Evolutionary conservation across 2,797 vertebrate species (phyloP).

Genomic region (Pangasius krempfi): DNA sequence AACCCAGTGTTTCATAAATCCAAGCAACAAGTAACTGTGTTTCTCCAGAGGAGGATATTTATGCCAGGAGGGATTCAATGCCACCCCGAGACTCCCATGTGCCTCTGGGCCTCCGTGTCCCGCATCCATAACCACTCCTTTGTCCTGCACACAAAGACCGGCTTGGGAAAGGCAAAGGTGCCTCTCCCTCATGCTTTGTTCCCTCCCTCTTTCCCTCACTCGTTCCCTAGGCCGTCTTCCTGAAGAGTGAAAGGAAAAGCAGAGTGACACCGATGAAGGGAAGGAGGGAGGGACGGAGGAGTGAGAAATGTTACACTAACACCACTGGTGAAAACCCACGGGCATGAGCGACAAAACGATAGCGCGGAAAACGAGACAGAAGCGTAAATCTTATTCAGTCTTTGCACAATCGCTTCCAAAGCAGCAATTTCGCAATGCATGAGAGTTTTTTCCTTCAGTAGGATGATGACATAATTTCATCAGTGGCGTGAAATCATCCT

Average conservation of each 20-base stretch:
- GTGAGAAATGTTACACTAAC: constrained; percentile 18
- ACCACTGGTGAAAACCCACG: not conserved
- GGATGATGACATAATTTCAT: constrained; percentile 33
- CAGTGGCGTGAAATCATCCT: constrained; percentile 2
- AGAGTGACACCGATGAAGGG: not conserved
- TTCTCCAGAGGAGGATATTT: constrained; percentile 28
- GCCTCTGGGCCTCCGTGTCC: constrained; percentile 10
- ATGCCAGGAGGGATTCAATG: constrained; percentile 12
- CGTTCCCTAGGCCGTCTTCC: constrained; percentile 21
- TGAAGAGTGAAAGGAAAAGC: constrained; percentile 41
- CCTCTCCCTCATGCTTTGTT: constrained; percentile 43
- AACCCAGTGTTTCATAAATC: constrained; percentile 12
- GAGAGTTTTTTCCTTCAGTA: not conserved
- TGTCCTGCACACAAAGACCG: constrained; percentile 51
- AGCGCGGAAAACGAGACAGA: not conserved
- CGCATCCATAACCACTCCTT: constrained; percentile 47
- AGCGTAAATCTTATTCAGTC: not conserved
- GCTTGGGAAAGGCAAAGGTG: constrained; percentile 52
- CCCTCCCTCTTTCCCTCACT: constrained; percentile 20
- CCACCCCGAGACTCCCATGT: constrained; percentile 20
- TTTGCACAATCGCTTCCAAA: not conserved
- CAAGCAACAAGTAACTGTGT: constrained; percentile 29
- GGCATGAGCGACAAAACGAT: constrained; percentile 3
- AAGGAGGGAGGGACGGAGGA: constrained; percentile 6
- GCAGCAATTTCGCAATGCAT: constrained; percentile 13